phyloP scores from a whole-genome alignment of 2,797 vertebrate genomes.

The Phoebastria nigripes region DNA sequence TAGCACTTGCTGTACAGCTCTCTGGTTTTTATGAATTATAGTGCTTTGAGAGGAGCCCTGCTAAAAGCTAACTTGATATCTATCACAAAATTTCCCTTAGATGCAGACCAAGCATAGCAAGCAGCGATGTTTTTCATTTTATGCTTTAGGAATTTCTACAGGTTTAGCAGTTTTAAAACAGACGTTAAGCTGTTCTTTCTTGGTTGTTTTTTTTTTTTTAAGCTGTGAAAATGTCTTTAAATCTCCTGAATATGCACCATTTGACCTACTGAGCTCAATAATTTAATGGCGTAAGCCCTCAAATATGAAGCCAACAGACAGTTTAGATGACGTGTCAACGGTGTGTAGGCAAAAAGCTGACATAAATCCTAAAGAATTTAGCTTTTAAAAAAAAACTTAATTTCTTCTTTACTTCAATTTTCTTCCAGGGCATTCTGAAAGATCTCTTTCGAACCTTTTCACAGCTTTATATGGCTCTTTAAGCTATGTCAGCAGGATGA shows the following conservation, averaged over 20 bases:
- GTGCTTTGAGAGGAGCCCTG: neutral
- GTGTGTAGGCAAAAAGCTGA: constrained; percentile 12
- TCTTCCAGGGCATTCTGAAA: neutral
- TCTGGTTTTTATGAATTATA: neutral
- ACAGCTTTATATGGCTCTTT: neutral
- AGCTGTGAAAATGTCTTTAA: neutral
- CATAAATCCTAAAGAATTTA: neutral
- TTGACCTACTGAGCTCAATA: neutral
- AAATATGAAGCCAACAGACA: constrained; percentile 17
- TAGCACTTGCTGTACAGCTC: neutral
- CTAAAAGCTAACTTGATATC: neutral
- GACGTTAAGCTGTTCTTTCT: neutral
- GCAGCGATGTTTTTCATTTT: neutral
- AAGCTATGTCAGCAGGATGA: neutral
- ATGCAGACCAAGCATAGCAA: neutral
- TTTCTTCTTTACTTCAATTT: neutral
- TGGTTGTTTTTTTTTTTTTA: neutral
- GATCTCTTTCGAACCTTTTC: neutral
- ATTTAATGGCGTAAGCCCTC: neutral
- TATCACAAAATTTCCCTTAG: neutral
- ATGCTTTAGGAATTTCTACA: neutral
- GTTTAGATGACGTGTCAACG: constrained; percentile 4
- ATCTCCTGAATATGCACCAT: neutral
- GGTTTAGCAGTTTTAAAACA: neutral
- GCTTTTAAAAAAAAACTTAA: neutral